Base-by-base conservation (phyloP, 1,140 invertebrate species). In the Euglossa dilemma region DNA sequence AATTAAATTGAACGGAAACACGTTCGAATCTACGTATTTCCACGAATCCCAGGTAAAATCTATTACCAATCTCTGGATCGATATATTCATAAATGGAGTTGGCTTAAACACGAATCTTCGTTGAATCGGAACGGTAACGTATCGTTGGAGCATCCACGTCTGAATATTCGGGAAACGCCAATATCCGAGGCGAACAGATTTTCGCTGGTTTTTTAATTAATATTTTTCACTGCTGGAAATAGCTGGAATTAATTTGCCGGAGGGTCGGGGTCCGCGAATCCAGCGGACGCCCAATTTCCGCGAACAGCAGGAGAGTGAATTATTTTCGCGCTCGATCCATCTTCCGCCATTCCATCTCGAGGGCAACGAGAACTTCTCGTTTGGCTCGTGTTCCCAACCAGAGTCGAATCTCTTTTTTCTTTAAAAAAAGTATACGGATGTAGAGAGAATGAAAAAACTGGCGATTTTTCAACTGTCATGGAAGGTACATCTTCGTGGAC, bases 211-310 rank as follows among this genome's bases (percentile, higher is more conserved):
- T 73, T 74, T 74, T 63, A 63, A 80, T 80, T 73, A 80, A 80
- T 72, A 80, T 54, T 80, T 36, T 74, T 73, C 78, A 64, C 4
- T 71, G 70, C 5, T 64, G 57, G 59, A 64, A 80, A 80, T 74
- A 63, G 74, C 63, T 67, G 74, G 64, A 87, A 78, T 87, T 87
- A 87, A 87, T 86, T 71, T 57, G 69, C 36, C 72, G 54, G 66
- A 45, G 81, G 70, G 73, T 61, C 54, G 78, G 64, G 63, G 6
- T 28, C 25, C n/a, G 70, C 18, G 45, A 54, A 80, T 71, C 52
- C 36, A n/a, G 61, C 20, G 50, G 63, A 73, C 67, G 66, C 74
- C 59, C 50, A 70, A 86, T 73, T 83, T 54, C 47, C 59, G 63
- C 6, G 74, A 82, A 86, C 61, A 56, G n/a, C 52, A 36, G 23